Percentiles rank a stretch among this genome's conserved stretches.
Evolutionary conservation across 2,888 invertebrate species (phyloP).

Genomic region (Pharmacophagus antenor): DNA sequence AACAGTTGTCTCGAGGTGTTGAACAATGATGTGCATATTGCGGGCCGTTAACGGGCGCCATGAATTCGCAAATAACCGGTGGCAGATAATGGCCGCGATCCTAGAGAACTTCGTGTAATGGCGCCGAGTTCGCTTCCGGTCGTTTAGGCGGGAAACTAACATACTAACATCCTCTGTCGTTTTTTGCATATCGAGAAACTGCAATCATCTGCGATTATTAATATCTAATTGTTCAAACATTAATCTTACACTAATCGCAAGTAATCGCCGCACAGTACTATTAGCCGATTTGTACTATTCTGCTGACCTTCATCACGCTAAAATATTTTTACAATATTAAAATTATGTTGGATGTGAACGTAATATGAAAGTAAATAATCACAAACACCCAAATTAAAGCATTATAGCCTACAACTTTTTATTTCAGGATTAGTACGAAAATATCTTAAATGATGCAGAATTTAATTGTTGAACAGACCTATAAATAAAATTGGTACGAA

Average conservation of each 20-base stretch:
- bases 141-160: slow-evolving; percentile 18
- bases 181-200: slow-evolving; percentile 5
- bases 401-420: too few relatives aligned
- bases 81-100: slow-evolving; percentile 50
- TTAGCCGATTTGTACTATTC: neutral
- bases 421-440: too few relatives aligned
- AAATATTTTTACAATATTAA: neutral
- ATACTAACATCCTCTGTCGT: slow-evolving; percentile 10
- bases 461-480: too few relatives aligned
- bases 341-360: too few relatives aligned
- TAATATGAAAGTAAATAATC: too few relatives aligned
- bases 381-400: too few relatives aligned
- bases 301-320: slow-evolving; percentile 1
- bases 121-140: slow-evolving; percentile 10
- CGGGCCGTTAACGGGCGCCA: slow-evolving; percentile 25
- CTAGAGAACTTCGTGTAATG: slow-evolving; percentile 50
- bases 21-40: slow-evolving; percentile 18
- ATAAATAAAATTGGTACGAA: too few relatives aligned
- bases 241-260: neutral
- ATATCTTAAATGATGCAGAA: too few relatives aligned
- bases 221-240: slow-evolving; percentile 6
- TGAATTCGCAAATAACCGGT: slow-evolving; percentile 38
- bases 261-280: neutral
- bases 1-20: slow-evolving; percentile 23
- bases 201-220: slow-evolving; percentile 5